Conservation (phyloP, 1,140 invertebrate species). For the Nilaparvata lugens region DNA sequence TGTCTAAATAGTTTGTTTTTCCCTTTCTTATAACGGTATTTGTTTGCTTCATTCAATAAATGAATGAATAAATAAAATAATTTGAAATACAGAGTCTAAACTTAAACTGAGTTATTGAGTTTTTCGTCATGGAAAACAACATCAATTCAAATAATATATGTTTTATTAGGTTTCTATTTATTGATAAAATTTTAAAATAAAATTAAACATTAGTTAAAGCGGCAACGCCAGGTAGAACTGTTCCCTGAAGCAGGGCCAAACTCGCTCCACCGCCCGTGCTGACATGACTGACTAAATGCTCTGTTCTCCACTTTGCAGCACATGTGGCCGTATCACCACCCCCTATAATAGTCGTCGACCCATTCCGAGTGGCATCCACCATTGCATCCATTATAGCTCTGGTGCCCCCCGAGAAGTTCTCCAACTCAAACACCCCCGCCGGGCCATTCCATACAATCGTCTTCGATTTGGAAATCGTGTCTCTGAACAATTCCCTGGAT, state of each 20-base stretch:
- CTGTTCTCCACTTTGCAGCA: constrained; percentile 91
- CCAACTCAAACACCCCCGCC: constrained; percentile 95
- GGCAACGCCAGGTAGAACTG: constrained; percentile 63
- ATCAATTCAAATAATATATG: too few species aligned
- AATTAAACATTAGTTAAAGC: constrained; percentile 60
- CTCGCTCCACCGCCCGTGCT: constrained; percentile 98
- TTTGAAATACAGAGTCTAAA: too few species aligned
- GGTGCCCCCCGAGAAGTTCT: constrained; percentile 88
- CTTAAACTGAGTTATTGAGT: too few species aligned
- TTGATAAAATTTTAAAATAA: too few species aligned
- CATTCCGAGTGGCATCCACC: constrained; percentile 74
- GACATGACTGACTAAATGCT: constrained; percentile 95
- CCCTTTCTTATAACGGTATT: too few species aligned
- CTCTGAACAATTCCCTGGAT: constrained; percentile 62
- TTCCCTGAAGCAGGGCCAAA: constrained; percentile 91
- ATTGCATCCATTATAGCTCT: constrained; percentile 90
- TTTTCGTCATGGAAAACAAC: too few species aligned
- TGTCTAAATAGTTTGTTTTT: too few species aligned
- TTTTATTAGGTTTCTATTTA: too few species aligned
- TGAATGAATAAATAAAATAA: too few species aligned
- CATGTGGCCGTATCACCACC: constrained; percentile 90
- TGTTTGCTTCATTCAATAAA: too few species aligned
- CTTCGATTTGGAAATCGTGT: constrained; percentile 79
- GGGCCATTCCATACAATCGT: constrained; percentile 99
- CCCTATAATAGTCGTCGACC: constrained; percentile 87